phyloP scores from a whole-genome alignment of 2,888 invertebrate genomes.

The Cheilosia urbana region DNA sequence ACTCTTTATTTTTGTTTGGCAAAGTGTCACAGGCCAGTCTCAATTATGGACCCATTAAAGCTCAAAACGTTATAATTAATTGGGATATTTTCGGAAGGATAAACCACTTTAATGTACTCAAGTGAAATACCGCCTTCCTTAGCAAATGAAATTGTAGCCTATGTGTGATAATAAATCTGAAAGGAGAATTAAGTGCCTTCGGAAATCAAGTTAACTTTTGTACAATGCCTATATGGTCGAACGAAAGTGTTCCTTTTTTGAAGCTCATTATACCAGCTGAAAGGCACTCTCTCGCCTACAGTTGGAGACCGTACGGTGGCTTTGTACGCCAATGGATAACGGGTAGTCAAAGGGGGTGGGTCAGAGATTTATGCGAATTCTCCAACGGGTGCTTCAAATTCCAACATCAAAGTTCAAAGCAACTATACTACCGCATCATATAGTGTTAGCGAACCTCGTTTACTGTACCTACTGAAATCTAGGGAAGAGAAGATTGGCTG shows the following conservation, averaged over 20 bases:
- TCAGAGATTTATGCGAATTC: slow-evolving; percentile 65
- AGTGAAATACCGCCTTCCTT: slow-evolving; percentile 19
- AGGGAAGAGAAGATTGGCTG: not conserved
- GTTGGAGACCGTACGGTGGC: slow-evolving; percentile 4
- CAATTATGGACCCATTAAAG: slow-evolving; percentile 5
- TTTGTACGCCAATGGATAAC: slow-evolving; percentile 22
- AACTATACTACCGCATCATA: slow-evolving; percentile 12
- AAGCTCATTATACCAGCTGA: slow-evolving; percentile 43
- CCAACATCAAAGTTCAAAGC: slow-evolving; percentile 47
- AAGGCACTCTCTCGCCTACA: not conserved
- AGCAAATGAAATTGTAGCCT: slow-evolving; percentile 23
- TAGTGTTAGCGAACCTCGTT: not conserved
- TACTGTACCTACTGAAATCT: too few species aligned
- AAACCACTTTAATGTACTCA: slow-evolving; percentile 35
- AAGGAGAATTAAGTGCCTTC: slow-evolving; percentile 44
- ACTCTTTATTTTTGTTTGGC: not conserved
- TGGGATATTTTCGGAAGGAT: slow-evolving; percentile 17
- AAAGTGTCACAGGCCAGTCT: not conserved
- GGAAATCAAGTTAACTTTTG: slow-evolving; percentile 32
- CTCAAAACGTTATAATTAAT: slow-evolving; percentile 20
- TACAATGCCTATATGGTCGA: slow-evolving; percentile 17
- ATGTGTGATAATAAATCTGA: slow-evolving; percentile 44
- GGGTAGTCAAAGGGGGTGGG: slow-evolving; percentile 13
- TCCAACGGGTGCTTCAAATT: slow-evolving; percentile 43
- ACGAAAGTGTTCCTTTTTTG: slow-evolving; percentile 49